Percentiles rank a stretch among this genome's conserved stretches.
phyloP scores from a whole-genome alignment of 2,113 vertebrate species.

The Oxyura jamaicensis region DNA sequence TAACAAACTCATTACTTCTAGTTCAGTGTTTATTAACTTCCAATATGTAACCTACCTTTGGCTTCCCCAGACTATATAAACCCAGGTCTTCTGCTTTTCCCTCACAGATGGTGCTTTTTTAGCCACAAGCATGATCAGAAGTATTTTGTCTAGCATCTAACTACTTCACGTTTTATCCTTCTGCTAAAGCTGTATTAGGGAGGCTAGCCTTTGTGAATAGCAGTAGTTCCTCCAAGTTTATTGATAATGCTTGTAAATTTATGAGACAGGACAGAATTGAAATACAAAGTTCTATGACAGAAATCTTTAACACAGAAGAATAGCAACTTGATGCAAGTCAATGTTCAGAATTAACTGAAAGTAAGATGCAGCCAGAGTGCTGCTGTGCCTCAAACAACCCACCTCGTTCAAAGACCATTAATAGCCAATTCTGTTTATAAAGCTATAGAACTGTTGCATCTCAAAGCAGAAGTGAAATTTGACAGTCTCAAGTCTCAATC shows the following conservation, averaged over 20 bases:
- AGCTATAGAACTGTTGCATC: not conserved
- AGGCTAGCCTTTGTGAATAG: not conserved
- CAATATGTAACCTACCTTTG: not conserved
- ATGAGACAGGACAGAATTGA: not conserved
- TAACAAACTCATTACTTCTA: not conserved
- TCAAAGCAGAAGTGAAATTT: not conserved
- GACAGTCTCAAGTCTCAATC: not conserved
- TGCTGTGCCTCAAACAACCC: not conserved
- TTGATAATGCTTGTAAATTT: not conserved
- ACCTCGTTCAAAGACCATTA: not conserved
- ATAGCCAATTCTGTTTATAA: not conserved
- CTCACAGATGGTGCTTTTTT: not conserved
- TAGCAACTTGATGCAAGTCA: accelerated
- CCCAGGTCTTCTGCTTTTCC: not conserved
- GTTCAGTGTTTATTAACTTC: not conserved
- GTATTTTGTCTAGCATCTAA: not conserved
- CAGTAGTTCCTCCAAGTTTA: not conserved
- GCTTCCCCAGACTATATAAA: not conserved
- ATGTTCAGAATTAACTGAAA: accelerated
- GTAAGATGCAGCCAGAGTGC: not conserved
- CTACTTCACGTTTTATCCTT: not conserved
- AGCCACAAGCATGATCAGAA: not conserved
- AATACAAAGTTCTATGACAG: not conserved
- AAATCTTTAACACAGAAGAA: not conserved
- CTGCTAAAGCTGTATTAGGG: not conserved